Percentiles rank a stretch among this genome's conserved stretches.
Conservation (phyloP, 2,888 invertebrate species). For the Pocota personata region DNA sequence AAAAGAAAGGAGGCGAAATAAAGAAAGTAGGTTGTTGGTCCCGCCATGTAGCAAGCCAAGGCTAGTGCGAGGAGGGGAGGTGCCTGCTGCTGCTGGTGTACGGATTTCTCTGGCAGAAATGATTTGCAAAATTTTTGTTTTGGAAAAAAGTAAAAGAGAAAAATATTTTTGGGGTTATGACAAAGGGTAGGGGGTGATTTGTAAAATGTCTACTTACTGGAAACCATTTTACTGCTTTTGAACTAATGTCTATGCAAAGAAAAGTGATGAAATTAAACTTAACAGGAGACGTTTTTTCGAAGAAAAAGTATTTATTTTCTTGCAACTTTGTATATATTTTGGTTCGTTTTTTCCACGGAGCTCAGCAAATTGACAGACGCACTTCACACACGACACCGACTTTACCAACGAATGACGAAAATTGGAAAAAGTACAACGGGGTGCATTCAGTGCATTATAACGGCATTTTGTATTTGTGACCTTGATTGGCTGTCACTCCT, state of each 20-base stretch:
- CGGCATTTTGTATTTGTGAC: conserved; percentile 65
- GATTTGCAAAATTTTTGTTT: conserved; percentile 43
- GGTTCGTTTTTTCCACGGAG: conserved; percentile 2
- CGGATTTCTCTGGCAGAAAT: not conserved
- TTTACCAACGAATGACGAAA: conserved; percentile 46
- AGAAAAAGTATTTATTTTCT: not conserved
- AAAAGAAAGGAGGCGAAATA: conserved; percentile 64
- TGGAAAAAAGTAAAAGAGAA: conserved; percentile 9
- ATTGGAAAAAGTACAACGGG: conserved; percentile 45
- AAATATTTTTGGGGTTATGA: conserved; percentile 20
- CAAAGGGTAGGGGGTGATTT: conserved; percentile 4
- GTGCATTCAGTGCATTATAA: conserved; percentile 71
- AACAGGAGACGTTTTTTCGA: not conserved
- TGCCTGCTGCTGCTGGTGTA: not conserved
- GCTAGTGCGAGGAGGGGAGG: not conserved
- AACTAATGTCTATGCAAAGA: not conserved
- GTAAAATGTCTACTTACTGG: conserved; percentile 53
- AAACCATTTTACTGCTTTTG: conserved; percentile 56
- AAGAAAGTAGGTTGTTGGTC: conserved; percentile 71
- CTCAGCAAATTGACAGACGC: conserved; percentile 51
- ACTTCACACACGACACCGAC: conserved; percentile 39
- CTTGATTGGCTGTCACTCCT: conserved; percentile 51
- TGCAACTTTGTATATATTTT: not conserved
- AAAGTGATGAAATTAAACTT: conserved; percentile 7
- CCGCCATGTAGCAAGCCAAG: not conserved